Evolutionary conservation across 2,888 invertebrate species (phyloP).

Genomic region (Agrotis puta): DNA sequence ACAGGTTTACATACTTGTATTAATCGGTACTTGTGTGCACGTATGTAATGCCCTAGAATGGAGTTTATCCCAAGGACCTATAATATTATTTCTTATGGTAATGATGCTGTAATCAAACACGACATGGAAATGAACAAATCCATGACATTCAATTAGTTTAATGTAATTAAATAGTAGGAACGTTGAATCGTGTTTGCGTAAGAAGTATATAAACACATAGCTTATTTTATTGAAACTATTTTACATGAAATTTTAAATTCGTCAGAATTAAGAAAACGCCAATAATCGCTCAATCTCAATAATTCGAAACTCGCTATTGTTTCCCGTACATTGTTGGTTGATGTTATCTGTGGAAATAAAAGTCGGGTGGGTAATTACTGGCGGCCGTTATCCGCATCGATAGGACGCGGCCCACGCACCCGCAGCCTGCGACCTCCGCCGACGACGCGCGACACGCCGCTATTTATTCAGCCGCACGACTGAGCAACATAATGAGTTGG

Average conservation of each 20-base stretch:
- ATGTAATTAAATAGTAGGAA: background rate
- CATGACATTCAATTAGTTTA: background rate
- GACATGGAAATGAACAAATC: constrained; percentile 1
- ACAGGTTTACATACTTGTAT: constrained; percentile 15
- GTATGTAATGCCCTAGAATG: constrained; percentile 9
- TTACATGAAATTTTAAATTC: background rate
- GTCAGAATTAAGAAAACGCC: constrained; percentile 48
- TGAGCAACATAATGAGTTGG: constrained; percentile 64
- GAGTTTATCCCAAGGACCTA: background rate
- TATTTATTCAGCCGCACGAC: constrained; percentile 61
- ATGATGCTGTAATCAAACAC: constrained; percentile 28
- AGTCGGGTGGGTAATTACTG: constrained; percentile 71
- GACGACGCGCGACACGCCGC: constrained; percentile 37
- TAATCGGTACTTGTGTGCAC: constrained; percentile 9
- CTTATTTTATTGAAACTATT: constrained; percentile 10
- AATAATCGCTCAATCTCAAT: constrained; percentile 72
- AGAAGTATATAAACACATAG: no score
- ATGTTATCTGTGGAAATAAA: constrained; percentile 75
- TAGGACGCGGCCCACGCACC: constrained; percentile 60
- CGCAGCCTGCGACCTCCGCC: constrained; percentile 38
- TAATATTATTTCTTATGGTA: constrained; percentile 11
- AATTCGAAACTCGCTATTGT: constrained; percentile 66
- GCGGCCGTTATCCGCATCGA: constrained; percentile 69
- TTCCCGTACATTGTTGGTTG: constrained; percentile 63
- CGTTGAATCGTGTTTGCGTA: no score